Conservation (phyloP, 2,888 invertebrate genomes). For the Xanthia togata region DNA sequence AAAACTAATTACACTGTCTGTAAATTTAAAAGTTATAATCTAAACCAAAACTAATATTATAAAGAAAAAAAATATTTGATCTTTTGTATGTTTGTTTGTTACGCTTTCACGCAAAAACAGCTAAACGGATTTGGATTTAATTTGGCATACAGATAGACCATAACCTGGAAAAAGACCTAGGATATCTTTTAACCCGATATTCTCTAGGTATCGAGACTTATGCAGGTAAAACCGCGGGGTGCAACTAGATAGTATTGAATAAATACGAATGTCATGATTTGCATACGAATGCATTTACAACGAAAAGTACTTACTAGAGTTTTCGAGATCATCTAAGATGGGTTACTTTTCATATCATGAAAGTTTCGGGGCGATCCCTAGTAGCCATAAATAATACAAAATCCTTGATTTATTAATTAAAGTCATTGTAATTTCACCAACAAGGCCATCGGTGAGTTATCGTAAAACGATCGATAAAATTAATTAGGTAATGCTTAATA, state of each 20-base stretch:
- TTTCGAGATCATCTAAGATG: constrained; percentile 11
- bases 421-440: constrained; percentile 19
- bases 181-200: no score
- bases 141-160: no score
- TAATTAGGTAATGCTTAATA: constrained; percentile 44
- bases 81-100: no score
- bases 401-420: constrained; percentile 31
- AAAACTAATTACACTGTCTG: no score
- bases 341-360: constrained; percentile 7
- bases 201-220: no score
- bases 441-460: constrained; percentile 40
- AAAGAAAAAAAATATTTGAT: no score
- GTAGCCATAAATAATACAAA: not conserved
- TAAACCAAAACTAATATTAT: no score
- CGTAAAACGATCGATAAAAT: constrained; percentile 32
- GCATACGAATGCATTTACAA: not conserved
- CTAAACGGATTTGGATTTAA: no score
- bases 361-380: constrained; percentile 12
- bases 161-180: no score
- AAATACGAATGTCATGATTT: not conserved
- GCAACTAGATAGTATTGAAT: not conserved
- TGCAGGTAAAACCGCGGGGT: no score
- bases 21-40: no score
- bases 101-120: no score
- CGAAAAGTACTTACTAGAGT: not conserved